Percentiles rank a stretch among this genome's conserved stretches.
These are phyloP conservation scores for Lasiurus borealis DNA, from an alignment of 2,113 vertebrate genomes.

Conservation along the genomic window DNA sequence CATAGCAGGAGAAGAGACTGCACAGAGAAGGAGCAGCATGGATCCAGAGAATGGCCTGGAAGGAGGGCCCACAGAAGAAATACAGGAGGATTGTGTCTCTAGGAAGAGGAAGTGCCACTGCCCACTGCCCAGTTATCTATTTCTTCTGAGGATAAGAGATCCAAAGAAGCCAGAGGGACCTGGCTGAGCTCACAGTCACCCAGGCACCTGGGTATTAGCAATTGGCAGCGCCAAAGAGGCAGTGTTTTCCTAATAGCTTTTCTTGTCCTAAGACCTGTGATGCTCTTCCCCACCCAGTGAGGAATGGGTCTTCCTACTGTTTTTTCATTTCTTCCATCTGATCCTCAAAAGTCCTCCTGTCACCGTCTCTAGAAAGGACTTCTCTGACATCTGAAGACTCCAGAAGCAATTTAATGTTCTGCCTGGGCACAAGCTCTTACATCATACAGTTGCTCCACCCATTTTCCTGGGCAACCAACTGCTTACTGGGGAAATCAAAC, in stretches of 20 bases:
- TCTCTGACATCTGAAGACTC: not conserved
- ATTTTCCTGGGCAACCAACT: not conserved
- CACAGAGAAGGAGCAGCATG: not conserved
- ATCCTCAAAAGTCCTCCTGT: not conserved
- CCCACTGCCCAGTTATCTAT: not conserved
- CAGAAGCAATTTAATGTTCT: not conserved
- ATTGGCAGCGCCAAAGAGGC: not conserved
- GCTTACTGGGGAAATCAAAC: not conserved
- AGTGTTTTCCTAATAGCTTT: not conserved
- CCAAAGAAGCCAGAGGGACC: not conserved
- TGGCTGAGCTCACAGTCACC: not conserved
- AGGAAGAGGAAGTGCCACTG: not conserved
- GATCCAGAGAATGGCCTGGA: not conserved
- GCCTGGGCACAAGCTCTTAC: accelerated
- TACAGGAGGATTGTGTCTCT: no score
- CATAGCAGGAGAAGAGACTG: not conserved
- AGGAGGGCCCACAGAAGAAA: not conserved
- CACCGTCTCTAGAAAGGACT: not conserved
- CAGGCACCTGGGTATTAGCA: not conserved
- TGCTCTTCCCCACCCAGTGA: not conserved
- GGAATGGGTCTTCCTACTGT: not conserved
- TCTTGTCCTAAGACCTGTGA: not conserved
- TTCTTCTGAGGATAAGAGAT: not conserved
- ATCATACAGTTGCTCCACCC: not conserved
- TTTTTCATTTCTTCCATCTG: not conserved